Percentiles rank a stretch among this genome's conserved stretches.
These are phyloP conservation scores for Morus bassanus DNA, from an alignment of 2,797 vertebrate genomes.

Conservation along the genomic window DNA sequence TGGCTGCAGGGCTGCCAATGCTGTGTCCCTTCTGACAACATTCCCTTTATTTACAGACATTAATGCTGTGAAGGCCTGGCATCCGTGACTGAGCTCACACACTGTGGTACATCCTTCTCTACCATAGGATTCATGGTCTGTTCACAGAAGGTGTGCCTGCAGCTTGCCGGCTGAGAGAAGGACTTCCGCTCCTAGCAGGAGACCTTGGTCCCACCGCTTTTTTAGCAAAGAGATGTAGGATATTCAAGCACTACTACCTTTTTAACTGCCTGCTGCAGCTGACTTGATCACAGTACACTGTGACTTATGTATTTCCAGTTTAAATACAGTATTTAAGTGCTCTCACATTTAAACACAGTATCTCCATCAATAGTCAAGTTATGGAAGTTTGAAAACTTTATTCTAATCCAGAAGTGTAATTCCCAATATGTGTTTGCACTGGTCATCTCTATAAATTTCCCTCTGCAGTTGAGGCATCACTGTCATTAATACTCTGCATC, in stretches of 20 bases:
- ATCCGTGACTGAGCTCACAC: background rate
- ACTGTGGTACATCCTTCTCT: background rate
- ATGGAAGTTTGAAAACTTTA: background rate
- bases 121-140: background rate
- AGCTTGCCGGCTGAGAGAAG: background rate
- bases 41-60: background rate
- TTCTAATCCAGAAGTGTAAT: background rate
- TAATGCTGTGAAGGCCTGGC: background rate
- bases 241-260: background rate
- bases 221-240: background rate
- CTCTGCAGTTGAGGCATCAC: background rate
- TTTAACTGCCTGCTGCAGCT: background rate
- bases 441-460: background rate
- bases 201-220: background rate
- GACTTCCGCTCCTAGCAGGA: background rate
- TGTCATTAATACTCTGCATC: background rate
- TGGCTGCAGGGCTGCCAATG: background rate
- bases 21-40: background rate
- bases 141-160: background rate
- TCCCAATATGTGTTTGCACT: background rate
- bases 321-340: background rate
- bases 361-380: background rate
- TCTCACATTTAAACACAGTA: background rate
- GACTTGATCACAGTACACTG: background rate
- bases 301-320: background rate